Evolutionary conservation across 2,888 invertebrate species (phyloP).

Genomic region (Nemurella pictetii): DNA sequence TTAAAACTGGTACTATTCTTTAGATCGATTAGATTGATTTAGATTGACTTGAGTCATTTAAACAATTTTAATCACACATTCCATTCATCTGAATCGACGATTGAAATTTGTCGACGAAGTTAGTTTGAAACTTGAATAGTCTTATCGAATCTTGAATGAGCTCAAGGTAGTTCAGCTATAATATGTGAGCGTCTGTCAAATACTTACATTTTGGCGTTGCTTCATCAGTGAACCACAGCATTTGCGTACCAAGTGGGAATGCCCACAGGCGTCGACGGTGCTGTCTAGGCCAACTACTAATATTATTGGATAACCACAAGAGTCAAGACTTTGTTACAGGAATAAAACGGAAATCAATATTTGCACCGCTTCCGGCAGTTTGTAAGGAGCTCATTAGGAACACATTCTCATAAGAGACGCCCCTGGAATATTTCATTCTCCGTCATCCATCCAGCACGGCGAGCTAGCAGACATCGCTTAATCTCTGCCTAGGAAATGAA

Average conservation of each 20-base stretch:
- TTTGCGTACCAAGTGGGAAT: background rate
- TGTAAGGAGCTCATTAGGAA: conserved; percentile 24
- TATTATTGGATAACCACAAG: background rate
- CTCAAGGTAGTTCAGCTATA: no score
- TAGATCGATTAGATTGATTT: no score
- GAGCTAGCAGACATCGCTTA: background rate
- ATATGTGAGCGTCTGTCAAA: no score
- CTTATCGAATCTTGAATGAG: no score
- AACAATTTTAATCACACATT: no score
- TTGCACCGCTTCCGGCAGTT: conserved; percentile 21
- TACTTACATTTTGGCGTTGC: background rate
- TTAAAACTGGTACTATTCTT: no score
- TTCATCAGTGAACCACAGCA: background rate
- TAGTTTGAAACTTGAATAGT: no score
- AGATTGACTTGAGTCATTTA: no score
- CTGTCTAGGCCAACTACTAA: background rate
- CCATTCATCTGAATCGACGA: no score
- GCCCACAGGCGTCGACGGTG: background rate
- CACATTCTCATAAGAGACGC: conserved; percentile 14
- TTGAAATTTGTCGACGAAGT: no score
- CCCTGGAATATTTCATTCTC: conserved; percentile 4
- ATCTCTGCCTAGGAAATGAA: background rate
- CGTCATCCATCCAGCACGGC: background rate
- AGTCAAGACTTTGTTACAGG: background rate
- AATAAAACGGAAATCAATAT: conserved; percentile 24